Evolutionary conservation across 1,140 invertebrate genomes (phyloP).

Genomic region (Zaprionus taronus): DNA sequence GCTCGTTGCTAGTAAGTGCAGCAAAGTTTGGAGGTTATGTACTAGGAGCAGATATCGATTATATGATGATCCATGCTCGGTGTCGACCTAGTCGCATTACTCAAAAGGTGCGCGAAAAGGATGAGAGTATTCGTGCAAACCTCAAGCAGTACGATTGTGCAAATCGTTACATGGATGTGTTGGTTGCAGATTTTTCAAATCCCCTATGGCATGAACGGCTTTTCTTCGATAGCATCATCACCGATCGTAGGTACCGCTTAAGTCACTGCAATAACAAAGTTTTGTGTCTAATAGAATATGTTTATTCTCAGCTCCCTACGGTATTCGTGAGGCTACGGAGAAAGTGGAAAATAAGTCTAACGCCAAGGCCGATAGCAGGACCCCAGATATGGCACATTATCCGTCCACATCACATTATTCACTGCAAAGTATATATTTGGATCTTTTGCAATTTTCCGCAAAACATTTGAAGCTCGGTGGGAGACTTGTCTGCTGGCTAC

Average conservation of each 20-base stretch:
- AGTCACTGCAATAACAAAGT: not conserved
- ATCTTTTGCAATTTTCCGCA: conserved; percentile 93
- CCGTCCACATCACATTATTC: conserved; percentile 95
- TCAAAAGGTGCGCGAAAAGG: conserved; percentile 91
- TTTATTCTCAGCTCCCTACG: conserved; percentile 95
- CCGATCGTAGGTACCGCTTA: conserved; percentile 92
- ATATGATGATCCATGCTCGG: conserved; percentile 94
- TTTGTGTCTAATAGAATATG: not conserved
- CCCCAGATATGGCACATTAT: conserved; percentile 75
- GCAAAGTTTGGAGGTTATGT: conserved; percentile 96
- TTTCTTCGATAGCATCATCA: conserved; percentile 94
- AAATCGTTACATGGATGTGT: conserved; percentile 92
- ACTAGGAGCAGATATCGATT: conserved; percentile 97
- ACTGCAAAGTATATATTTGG: conserved; percentile 91
- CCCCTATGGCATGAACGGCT: conserved; percentile 90
- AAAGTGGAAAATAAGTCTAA: conserved; percentile 90
- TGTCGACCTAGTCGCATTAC: conserved; percentile 91
- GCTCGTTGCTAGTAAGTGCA: conserved; percentile 95
- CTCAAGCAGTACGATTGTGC: conserved; percentile 93
- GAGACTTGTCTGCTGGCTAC: conserved; percentile 96
- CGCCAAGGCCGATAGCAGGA: conserved; percentile 84
- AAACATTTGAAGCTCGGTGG: conserved; percentile 90
- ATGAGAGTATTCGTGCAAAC: conserved; percentile 94
- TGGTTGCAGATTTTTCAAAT: conserved; percentile 95
- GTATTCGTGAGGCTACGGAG: conserved; percentile 95